phyloP scores from a whole-genome alignment of 1,140 invertebrate genomes.

The Habropoda laboriosa region DNA sequence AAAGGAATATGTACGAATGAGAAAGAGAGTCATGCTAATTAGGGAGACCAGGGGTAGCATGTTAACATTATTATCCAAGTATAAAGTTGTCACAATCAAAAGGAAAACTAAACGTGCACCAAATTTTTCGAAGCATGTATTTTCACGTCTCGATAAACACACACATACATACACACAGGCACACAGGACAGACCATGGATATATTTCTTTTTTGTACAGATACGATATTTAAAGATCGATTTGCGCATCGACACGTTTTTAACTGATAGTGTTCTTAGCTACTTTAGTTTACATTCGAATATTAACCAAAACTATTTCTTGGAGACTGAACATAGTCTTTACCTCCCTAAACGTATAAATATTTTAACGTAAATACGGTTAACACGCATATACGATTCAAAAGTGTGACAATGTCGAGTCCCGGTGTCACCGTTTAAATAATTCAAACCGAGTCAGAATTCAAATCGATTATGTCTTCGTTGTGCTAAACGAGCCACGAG shows the following conservation, averaged over 20 bases:
- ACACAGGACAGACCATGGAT: no score
- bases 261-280: conserved; percentile 19
- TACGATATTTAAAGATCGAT: conserved; percentile 10
- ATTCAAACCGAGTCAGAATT: neutral
- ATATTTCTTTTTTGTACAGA: conserved; percentile 8
- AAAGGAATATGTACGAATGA: conserved; percentile 16
- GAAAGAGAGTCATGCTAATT: neutral
- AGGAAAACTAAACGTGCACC: no score
- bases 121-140: neutral
- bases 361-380: neutral
- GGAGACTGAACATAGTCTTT: conserved; percentile 36
- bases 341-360: conserved; percentile 18
- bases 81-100: conserved; percentile 22
- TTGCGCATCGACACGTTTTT: neutral
- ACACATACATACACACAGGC: no score
- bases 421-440: neutral
- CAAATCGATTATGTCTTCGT: neutral
- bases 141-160: neutral
- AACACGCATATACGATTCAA: conserved; percentile 4
- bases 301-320: conserved; percentile 15
- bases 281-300: conserved; percentile 31
- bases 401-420: neutral
- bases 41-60: neutral
- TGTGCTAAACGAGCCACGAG: neutral
- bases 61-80: neutral